Conservation (phyloP, 2,888 invertebrate species). For the Zhengitettix transpicula region DNA sequence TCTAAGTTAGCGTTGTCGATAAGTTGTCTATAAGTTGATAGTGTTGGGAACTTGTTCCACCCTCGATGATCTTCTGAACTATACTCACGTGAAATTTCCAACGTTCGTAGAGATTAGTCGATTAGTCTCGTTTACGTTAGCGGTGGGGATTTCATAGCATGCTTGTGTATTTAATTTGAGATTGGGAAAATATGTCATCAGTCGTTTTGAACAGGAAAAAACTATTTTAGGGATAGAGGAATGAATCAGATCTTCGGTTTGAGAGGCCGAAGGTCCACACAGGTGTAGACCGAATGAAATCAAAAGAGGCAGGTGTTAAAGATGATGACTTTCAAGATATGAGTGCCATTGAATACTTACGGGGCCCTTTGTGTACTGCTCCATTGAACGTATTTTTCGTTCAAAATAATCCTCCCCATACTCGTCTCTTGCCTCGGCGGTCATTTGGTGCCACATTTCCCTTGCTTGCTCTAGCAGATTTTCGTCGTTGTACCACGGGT, state of each 20-base stretch:
- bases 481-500: conserved; percentile 14
- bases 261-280: not conserved
- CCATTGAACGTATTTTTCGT: conserved; percentile 57
- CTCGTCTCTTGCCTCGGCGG: conserved; percentile 54
- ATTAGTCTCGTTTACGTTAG: too few species aligned
- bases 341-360: conserved; percentile 26
- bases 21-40: too few species aligned
- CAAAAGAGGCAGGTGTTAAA: not conserved
- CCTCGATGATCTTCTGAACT: too few species aligned
- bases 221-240: not conserved
- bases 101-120: too few species aligned
- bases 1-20: too few species aligned
- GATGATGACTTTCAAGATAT: not conserved
- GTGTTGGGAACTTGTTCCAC: too few species aligned
- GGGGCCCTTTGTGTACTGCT: conserved; percentile 57
- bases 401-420: conserved; percentile 76
- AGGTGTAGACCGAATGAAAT: not conserved
- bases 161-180: too few species aligned
- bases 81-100: too few species aligned
- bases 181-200: too few species aligned
- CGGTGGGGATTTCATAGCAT: too few species aligned
- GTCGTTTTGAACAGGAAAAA: not conserved
- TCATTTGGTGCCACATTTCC: conserved; percentile 65
- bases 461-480: conserved; percentile 38
- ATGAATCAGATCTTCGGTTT: not conserved